Conservation (phyloP, 2,888 invertebrate genomes). For the Drosophila eohydei region DNA sequence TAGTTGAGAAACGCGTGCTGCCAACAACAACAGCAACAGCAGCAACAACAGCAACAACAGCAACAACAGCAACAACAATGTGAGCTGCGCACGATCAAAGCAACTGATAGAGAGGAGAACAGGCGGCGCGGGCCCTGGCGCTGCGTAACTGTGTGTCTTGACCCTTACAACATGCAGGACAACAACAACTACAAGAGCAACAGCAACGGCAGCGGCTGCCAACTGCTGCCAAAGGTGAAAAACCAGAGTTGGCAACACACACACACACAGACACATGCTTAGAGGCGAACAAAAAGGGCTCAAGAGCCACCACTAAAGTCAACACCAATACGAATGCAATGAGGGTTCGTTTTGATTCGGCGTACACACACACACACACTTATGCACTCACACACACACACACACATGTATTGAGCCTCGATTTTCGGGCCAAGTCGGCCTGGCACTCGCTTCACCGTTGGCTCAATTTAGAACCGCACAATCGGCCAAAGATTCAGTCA, state of each 20-base stretch:
- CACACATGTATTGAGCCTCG: slow-evolving; percentile 41
- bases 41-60: slow-evolving; percentile 21
- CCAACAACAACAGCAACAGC: slow-evolving; percentile 66
- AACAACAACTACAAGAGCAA: slow-evolving; percentile 42
- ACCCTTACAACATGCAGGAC: slow-evolving; percentile 77
- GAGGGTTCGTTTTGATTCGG: slow-evolving; percentile 78
- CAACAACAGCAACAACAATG: slow-evolving; percentile 43
- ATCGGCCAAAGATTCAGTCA: slow-evolving; percentile 85
- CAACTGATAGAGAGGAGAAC: slow-evolving; percentile 53
- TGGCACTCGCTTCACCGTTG: slow-evolving; percentile 74
- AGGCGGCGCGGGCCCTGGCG: slow-evolving; percentile 38
- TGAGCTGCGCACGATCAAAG: slow-evolving; percentile 70
- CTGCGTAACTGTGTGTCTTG: slow-evolving; percentile 80
- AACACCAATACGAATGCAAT: slow-evolving; percentile 63
- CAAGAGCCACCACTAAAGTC: slow-evolving; percentile 66
- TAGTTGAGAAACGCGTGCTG: slow-evolving; percentile 83
- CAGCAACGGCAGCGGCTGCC: slow-evolving; percentile 59
- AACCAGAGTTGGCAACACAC: slow-evolving; percentile 75
- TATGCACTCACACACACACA: slow-evolving; percentile 21
- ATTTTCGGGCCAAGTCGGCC: slow-evolving; percentile 71
- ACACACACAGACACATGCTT: slow-evolving; percentile 12
- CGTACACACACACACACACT: slow-evolving; percentile 46
- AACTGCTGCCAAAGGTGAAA: slow-evolving; percentile 82
- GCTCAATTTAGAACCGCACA: slow-evolving; percentile 82
- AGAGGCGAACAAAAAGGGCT: slow-evolving; percentile 44